A percentile compares a stretch with the other conserved stretches of the same genome.
phyloP scores from a whole-genome alignment of 2,113 vertebrate species.

The Trogon melanurus region DNA sequence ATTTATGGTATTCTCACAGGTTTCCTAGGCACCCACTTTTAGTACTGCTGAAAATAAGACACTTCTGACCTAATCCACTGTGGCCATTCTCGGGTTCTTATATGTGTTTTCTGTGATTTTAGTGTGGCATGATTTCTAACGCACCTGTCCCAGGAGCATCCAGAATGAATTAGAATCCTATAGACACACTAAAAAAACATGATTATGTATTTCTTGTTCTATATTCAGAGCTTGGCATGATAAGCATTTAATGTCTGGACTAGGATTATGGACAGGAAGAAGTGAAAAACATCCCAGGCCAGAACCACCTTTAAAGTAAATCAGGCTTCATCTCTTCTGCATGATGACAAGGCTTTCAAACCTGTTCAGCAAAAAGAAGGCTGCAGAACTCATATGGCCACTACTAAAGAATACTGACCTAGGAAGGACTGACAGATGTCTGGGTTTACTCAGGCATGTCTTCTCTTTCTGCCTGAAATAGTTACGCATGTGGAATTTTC shows the following conservation, averaged over 20 bases:
- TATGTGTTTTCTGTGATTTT: neutral
- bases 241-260: neutral
- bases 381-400: neutral
- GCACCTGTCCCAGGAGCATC: neutral
- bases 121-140: neutral
- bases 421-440: neutral
- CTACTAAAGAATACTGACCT: neutral
- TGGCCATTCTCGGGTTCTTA: neutral
- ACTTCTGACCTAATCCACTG: neutral
- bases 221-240: neutral
- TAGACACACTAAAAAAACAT: neutral
- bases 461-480: slow-evolving; percentile 21
- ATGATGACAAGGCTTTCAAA: neutral
- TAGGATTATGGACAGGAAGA: neutral
- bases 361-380: neutral
- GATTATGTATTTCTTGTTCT: neutral
- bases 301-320: neutral
- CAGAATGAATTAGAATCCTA: neutral
- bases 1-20: neutral
- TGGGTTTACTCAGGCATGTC: neutral
- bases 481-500: slow-evolving; percentile 19
- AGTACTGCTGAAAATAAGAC: neutral
- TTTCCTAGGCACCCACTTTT: neutral
- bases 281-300: neutral
- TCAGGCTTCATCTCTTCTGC: neutral